phyloP scores from a whole-genome alignment of 92 coral and sea anemone species.

The Actinernus sp. region DNA sequence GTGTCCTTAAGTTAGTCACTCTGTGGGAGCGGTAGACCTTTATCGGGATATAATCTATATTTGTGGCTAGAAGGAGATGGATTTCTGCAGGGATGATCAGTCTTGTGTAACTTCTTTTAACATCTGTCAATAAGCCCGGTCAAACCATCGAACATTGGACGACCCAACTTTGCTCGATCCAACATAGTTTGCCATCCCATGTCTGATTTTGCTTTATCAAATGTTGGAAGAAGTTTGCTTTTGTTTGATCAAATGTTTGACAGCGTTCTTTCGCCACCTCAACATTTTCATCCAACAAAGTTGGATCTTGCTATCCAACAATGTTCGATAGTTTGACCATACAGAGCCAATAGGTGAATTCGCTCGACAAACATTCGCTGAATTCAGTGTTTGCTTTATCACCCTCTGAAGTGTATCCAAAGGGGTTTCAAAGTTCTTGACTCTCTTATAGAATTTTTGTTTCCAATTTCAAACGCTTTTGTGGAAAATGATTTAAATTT shows the following conservation, averaged over 20 bases:
- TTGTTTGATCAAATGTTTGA: too few relatives aligned
- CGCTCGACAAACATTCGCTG: neutral
- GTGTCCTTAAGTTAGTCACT: conserved; percentile 10
- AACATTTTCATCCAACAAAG: too few relatives aligned
- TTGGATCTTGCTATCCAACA: too few relatives aligned
- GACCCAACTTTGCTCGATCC: too few relatives aligned
- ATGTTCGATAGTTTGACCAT: too few relatives aligned
- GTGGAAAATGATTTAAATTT: conserved; percentile 54
- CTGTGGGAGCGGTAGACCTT: conserved; percentile 33
- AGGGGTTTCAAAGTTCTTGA: conserved; percentile 32
- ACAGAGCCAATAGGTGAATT: too few relatives aligned
- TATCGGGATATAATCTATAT: conserved; percentile 61
- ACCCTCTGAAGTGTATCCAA: conserved; percentile 35
- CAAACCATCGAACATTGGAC: too few relatives aligned
- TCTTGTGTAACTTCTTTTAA: conserved; percentile 5
- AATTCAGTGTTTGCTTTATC: conserved; percentile 24
- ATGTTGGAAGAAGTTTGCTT: too few relatives aligned
- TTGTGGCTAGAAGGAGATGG: conserved; percentile 34
- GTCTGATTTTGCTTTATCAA: too few relatives aligned
- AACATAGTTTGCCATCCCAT: too few relatives aligned
- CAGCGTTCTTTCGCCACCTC: too few relatives aligned
- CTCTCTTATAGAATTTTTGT: conserved; percentile 53
- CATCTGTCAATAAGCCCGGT: conserved; percentile 85
- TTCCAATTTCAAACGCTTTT: conserved; percentile 68
- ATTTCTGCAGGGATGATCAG: conserved; percentile 6